Conservation (phyloP, 1,140 invertebrate genomes). For the Drosophila lacteicornis region DNA sequence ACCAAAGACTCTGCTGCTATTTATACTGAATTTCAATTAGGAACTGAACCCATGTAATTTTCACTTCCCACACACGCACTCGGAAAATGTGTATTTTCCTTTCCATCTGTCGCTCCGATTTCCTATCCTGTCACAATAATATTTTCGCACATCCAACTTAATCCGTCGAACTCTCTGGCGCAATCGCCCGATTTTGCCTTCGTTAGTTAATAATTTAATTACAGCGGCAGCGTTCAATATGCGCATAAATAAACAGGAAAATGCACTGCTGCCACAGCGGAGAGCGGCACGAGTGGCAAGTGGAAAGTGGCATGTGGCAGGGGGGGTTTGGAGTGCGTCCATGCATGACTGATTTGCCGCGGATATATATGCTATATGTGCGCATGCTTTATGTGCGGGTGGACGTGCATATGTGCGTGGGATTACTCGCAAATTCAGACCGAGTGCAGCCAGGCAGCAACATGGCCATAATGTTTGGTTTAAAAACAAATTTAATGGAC, state of each 20-base stretch:
- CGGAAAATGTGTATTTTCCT: neutral
- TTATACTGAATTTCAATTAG: constrained; percentile 1
- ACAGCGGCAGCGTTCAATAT: constrained; percentile 58
- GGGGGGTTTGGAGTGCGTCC: neutral
- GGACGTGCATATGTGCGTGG: neutral
- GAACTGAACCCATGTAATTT: neutral
- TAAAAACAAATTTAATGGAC: constrained; percentile 28
- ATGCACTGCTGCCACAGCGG: constrained; percentile 12
- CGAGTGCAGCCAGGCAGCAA: constrained; percentile 55
- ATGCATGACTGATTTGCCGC: constrained; percentile 40
- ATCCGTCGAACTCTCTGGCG: constrained; percentile 4
- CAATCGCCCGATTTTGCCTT: constrained; percentile 15
- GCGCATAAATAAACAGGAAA: constrained; percentile 69
- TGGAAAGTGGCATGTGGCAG: too few species aligned
- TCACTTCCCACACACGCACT: neutral
- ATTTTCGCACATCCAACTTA: constrained; percentile 31
- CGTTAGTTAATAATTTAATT: constrained; percentile 69
- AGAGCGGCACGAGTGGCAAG: too few species aligned
- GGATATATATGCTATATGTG: constrained; percentile 26
- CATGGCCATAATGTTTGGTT: constrained; percentile 17
- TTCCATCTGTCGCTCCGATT: constrained; percentile 3
- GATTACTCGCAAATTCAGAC: constrained; percentile 11
- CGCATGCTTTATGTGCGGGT: constrained; percentile 4
- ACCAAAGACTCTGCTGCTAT: neutral
- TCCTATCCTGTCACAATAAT: constrained; percentile 36